Evolutionary conservation across 53 echinoderm and acorn worm genomes (phyloP).

Genomic region (Henricia sp.): DNA sequence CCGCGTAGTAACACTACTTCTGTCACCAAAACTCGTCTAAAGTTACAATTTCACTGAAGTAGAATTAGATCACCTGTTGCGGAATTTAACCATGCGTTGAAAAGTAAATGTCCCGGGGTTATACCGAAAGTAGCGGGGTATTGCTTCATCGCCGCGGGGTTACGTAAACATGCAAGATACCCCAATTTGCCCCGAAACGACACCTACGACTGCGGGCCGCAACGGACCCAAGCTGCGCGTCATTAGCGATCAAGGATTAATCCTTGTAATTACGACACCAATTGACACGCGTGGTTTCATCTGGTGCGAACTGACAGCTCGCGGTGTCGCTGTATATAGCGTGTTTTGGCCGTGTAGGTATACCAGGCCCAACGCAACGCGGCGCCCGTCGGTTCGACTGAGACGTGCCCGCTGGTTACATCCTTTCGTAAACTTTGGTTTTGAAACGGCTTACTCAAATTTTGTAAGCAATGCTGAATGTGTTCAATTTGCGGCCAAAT

Average conservation of each 20-base stretch:
- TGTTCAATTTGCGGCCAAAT: no score
- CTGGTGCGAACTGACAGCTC: no score
- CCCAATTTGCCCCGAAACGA: background rate
- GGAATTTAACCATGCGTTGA: conserved; percentile 42
- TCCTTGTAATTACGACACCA: conserved; percentile 18
- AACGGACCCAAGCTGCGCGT: background rate
- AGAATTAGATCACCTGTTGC: conserved; percentile 39
- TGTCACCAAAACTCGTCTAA: no score
- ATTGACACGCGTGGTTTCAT: conserved; percentile 54
- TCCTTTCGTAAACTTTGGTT: no score
- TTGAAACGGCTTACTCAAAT: no score
- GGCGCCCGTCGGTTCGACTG: conserved; percentile 45
- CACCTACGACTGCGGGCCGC: background rate
- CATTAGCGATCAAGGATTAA: conserved; percentile 59
- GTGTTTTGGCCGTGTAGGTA: conserved; percentile 7
- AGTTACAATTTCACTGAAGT: conserved; percentile 3
- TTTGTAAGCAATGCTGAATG: no score
- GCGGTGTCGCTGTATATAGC: conserved; percentile 13
- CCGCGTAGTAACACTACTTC: background rate
- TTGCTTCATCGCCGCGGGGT: conserved; percentile 43
- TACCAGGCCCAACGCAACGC: conserved; percentile 13
- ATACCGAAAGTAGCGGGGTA: conserved; percentile 12
- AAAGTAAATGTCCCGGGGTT: conserved; percentile 52
- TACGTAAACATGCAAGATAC: conserved; percentile 33
- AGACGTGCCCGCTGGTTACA: no score